A percentile compares a stretch with the other conserved stretches of the same genome.
These are phyloP conservation scores for Aplidium turbinatum DNA, from an alignment of 23 tunicate genomes.

Conservation along the genomic window DNA sequence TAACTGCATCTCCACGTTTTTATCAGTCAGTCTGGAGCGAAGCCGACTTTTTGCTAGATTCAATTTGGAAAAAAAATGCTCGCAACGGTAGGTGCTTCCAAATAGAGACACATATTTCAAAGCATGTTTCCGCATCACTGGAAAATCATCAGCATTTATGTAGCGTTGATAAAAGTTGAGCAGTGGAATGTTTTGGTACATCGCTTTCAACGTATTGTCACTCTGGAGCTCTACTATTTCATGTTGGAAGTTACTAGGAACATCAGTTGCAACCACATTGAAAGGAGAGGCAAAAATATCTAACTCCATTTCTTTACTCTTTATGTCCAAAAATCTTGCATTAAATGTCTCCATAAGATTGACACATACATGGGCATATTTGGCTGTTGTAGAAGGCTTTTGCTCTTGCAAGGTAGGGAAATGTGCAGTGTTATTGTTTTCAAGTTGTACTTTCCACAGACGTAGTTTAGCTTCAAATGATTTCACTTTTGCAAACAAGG, in stretches of 20 bases:
- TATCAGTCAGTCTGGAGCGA: no score
- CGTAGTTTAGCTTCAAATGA: slow-evolving; percentile 59
- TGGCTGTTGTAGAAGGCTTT: slow-evolving; percentile 65
- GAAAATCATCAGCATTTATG: no score
- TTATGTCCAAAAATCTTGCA: slow-evolving; percentile 68
- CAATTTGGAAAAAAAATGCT: no score
- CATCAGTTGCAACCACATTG: slow-evolving; percentile 51
- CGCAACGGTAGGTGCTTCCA: no score
- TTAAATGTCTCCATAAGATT: slow-evolving; percentile 51
- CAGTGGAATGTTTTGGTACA: slow-evolving; percentile 55
- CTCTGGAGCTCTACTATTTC: slow-evolving; percentile 40
- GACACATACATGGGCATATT: slow-evolving; percentile 64
- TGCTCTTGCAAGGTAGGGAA: slow-evolving; percentile 74
- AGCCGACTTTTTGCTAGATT: no score
- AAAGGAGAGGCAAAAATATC: slow-evolving; percentile 69
- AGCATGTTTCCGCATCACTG: no score
- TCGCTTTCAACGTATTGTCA: slow-evolving; percentile 34
- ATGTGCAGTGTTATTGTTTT: slow-evolving; percentile 62
- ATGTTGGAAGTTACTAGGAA: slow-evolving; percentile 55
- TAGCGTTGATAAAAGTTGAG: slow-evolving; percentile 50
- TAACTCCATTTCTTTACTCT: slow-evolving; percentile 60
- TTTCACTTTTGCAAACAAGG: slow-evolving; percentile 57
- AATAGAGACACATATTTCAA: no score
- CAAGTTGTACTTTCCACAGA: slow-evolving; percentile 67
- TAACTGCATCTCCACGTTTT: no score